Evolutionary conservation across 2,797 vertebrate species (phyloP).

Genomic region (Sylvia borin): DNA sequence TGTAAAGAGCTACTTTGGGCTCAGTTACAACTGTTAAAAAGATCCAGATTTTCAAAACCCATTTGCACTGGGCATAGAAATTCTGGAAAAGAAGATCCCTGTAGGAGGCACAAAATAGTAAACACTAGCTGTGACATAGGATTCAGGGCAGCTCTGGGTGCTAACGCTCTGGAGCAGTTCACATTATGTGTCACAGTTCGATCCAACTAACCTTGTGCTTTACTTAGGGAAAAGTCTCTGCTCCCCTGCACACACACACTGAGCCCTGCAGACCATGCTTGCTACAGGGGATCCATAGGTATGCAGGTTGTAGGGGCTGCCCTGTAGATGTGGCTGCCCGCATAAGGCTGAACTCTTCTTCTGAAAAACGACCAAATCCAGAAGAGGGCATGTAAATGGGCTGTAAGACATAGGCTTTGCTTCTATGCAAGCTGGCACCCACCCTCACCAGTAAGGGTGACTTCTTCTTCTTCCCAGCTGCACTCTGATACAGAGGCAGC

Average conservation of each 20-base stretch:
- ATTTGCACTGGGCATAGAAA: background rate
- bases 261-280: fast-evolving
- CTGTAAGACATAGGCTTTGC: background rate
- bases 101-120: background rate
- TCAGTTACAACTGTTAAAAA: background rate
- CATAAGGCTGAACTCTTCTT: background rate
- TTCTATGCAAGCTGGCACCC: fast-evolving
- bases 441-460: background rate
- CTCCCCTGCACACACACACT: background rate
- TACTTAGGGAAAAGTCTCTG: background rate
- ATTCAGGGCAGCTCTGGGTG: background rate
- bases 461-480: background rate
- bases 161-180: background rate
- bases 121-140: background rate
- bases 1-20: background rate
- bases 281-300: fast-evolving
- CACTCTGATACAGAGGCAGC: background rate
- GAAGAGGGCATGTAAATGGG: background rate
- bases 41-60: background rate
- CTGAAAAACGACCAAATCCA: background rate
- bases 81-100: background rate
- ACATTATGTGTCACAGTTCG: background rate
- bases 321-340: background rate
- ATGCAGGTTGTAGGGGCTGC: background rate
- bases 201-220: background rate